Conservation (phyloP, 2,888 invertebrate species). For the Stratiomys singularior region DNA sequence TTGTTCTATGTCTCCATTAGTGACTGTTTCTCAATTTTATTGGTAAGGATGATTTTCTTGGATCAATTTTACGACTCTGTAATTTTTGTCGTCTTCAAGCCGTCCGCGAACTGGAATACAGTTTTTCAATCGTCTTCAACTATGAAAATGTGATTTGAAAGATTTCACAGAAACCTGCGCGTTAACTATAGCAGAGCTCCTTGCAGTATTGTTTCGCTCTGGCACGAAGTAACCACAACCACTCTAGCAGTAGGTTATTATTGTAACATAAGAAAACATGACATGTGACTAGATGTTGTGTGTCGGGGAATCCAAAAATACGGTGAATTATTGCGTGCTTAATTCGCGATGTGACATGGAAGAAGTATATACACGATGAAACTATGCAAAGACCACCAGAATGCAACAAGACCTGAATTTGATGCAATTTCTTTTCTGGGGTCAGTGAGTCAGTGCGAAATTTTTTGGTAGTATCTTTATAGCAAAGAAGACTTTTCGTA, state of each 20-base stretch:
- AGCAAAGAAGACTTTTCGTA: too few species aligned
- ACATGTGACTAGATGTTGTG: slow-evolving; percentile 28
- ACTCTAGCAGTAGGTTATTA: slow-evolving; percentile 15
- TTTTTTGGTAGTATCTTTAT: neutral
- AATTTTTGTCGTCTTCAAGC: too few species aligned
- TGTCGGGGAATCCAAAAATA: slow-evolving; percentile 36
- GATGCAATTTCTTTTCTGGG: neutral
- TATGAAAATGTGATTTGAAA: too few species aligned
- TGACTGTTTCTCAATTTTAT: too few species aligned
- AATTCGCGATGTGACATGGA: slow-evolving; percentile 22
- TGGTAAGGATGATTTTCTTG: too few species aligned
- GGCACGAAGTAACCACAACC: neutral
- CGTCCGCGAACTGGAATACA: too few species aligned
- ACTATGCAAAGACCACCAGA: slow-evolving; percentile 27
- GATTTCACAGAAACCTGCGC: too few species aligned
- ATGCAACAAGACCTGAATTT: slow-evolving; percentile 19
- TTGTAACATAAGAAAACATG: slow-evolving; percentile 37
- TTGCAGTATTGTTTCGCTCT: neutral
- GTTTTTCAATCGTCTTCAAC: too few species aligned
- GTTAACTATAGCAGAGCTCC: too few species aligned
- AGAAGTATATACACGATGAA: slow-evolving; percentile 25
- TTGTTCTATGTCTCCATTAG: too few species aligned
- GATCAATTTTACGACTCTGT: too few species aligned
- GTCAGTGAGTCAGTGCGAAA: neutral
- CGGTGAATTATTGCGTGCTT: slow-evolving; percentile 13